Percentiles rank a stretch among this genome's conserved stretches.
These are phyloP conservation scores for Drosophila pseudoobscura DNA, from an alignment of 1,140 invertebrate genomes.

Conservation along the genomic window DNA sequence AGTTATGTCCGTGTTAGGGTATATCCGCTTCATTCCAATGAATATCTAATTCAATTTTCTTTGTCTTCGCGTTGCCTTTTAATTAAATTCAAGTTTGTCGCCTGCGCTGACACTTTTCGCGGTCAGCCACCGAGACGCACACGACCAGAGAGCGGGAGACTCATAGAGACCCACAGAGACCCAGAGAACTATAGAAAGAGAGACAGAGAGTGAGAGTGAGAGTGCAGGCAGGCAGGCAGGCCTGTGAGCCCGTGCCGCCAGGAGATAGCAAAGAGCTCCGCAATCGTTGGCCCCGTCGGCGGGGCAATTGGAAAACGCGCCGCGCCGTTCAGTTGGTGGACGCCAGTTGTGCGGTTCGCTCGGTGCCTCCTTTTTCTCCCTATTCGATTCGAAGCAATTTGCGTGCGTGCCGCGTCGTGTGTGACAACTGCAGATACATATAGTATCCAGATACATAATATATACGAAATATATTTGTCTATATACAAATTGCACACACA, in stretches of 20 bases:
- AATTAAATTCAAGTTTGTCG: conserved; percentile 80
- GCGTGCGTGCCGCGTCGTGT: conserved; percentile 40
- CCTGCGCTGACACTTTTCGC: conserved; percentile 66
- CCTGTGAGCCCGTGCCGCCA: conserved; percentile 14
- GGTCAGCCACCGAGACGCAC: conserved; percentile 42
- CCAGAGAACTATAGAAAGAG: conserved; percentile 31
- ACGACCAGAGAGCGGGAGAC: conserved; percentile 34
- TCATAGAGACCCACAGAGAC: conserved; percentile 10
- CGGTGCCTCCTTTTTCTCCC: conserved; percentile 56
- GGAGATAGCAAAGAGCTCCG: conserved; percentile 54
- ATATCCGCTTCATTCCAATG: conserved; percentile 22
- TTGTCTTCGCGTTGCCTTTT: conserved; percentile 49
- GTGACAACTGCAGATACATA: conserved; percentile 40
- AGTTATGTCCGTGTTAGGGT: conserved; percentile 10
- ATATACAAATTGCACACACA: conserved; percentile 24
- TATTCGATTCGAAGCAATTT: conserved; percentile 6
- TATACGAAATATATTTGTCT: conserved; percentile 24
- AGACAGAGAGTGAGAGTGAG: conserved; percentile 19
- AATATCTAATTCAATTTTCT: conserved; percentile 24
- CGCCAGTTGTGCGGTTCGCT: conserved; percentile 68
- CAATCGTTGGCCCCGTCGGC: conserved; percentile 29
- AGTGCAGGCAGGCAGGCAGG: conserved; percentile 12
- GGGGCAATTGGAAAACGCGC: conserved; percentile 51
- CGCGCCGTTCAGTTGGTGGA: conserved; percentile 63
- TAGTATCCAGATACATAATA: conserved; percentile 48